A percentile compares a stretch with the other conserved stretches of the same genome.
phyloP scores from a whole-genome alignment of 2,113 vertebrate genomes.

The Rhodinocichla rosea region DNA sequence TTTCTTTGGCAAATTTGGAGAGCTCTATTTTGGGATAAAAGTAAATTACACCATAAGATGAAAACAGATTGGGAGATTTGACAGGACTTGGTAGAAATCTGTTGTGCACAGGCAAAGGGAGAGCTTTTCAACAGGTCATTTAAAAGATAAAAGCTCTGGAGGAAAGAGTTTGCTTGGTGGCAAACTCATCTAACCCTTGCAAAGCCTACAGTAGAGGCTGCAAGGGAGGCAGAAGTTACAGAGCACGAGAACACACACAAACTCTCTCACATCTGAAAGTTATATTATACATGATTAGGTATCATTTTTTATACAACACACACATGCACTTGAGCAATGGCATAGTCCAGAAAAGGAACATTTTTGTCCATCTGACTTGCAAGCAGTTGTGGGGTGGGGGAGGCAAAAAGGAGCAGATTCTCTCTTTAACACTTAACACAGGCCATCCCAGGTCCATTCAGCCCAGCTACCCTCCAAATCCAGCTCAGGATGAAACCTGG shows the following conservation, averaged over 20 bases:
- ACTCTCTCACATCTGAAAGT: neutral
- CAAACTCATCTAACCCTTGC: neutral
- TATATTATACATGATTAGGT: neutral
- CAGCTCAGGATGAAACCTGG: neutral
- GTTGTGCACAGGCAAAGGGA: neutral
- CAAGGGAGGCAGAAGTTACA: neutral
- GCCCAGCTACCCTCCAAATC: neutral
- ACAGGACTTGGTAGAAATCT: constrained; percentile 5
- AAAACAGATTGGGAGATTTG: neutral
- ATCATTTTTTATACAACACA: neutral
- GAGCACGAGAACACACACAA: neutral
- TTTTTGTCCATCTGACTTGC: neutral
- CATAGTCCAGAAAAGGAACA: neutral
- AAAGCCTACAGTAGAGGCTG: neutral
- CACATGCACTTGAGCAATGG: neutral
- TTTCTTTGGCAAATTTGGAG: constrained; percentile 46
- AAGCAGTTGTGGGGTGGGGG: neutral
- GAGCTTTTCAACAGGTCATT: neutral
- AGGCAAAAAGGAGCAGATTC: neutral
- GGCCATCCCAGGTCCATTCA: neutral
- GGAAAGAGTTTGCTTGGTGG: neutral
- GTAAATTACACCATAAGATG: neutral
- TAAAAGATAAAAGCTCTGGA: neutral
- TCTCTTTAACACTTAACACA: neutral
- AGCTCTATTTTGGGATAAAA: constrained; percentile 5